Conservation (phyloP, 1,140 invertebrate species). For the Pantala flavescens region DNA sequence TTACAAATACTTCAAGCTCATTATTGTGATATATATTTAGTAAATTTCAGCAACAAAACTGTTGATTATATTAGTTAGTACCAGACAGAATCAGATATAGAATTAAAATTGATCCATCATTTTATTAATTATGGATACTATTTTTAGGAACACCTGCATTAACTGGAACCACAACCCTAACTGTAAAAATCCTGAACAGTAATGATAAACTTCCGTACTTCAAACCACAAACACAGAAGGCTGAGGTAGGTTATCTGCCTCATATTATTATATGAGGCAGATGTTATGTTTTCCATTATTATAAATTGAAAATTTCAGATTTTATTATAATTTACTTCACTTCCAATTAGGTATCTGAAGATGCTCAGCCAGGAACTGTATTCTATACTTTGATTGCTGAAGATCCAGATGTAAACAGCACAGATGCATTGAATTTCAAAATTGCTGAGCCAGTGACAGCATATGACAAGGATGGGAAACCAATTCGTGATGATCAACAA, state of each 20-base stretch:
- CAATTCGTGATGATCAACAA: constrained; percentile 40
- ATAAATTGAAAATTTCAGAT: constrained; percentile 11
- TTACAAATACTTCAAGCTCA: no score
- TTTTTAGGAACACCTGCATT: constrained; percentile 56
- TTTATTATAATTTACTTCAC: constrained; percentile 16
- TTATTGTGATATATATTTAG: neutral
- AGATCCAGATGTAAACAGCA: constrained; percentile 67
- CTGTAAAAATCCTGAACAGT: constrained; percentile 66
- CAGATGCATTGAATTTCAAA: constrained; percentile 57
- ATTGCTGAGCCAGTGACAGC: constrained; percentile 62
- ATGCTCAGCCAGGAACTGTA: constrained; percentile 58
- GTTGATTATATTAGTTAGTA: no score
- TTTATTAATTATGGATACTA: constrained; percentile 13
- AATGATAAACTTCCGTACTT: constrained; percentile 87
- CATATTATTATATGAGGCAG: no score
- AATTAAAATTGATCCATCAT: no score
- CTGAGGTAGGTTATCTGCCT: constrained; percentile 47
- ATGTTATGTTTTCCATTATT: no score
- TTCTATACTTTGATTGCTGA: constrained; percentile 62
- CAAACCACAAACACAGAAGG: constrained; percentile 64
- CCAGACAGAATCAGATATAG: no score
- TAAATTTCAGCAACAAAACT: no score
- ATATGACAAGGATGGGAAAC: constrained; percentile 70
- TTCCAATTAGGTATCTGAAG: constrained; percentile 48
- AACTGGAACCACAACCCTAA: constrained; percentile 68